These are phyloP conservation scores for Callospermophilus lateralis DNA, from an alignment of 2,113 vertebrate genomes.

Conservation along the genomic window DNA sequence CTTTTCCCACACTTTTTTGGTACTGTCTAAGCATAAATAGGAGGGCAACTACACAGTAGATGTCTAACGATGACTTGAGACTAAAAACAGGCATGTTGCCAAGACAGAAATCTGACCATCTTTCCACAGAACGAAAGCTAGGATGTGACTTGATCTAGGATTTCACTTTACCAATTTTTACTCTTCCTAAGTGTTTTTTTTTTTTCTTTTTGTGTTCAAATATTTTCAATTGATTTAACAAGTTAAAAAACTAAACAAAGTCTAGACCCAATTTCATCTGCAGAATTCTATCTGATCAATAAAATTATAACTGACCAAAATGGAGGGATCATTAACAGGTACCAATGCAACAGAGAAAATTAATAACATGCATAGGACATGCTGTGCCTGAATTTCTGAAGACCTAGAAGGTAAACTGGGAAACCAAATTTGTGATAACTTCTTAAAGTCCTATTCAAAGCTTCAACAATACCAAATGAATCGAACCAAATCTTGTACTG, in stretches of 20 bases:
- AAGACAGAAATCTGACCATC: not conserved
- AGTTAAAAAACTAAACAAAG: constrained; percentile 34
- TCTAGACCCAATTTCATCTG: constrained; percentile 23
- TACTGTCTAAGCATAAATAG: not conserved
- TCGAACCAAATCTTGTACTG: not conserved
- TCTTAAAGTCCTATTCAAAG: not conserved
- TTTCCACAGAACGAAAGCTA: not conserved
- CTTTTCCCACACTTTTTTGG: not conserved
- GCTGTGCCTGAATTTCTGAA: not conserved
- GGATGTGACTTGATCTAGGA: not conserved
- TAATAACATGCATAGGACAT: not conserved
- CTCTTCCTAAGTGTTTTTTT: not conserved
- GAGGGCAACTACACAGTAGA: not conserved
- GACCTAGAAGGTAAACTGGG: not conserved
- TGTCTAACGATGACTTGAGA: not conserved
- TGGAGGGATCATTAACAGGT: not conserved
- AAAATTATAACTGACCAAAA: not conserved
- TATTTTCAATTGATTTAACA: constrained; percentile 9
- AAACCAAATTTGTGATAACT: not conserved
- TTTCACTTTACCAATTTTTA: constrained; percentile 19
- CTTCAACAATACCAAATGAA: not conserved
- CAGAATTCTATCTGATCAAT: constrained; percentile 21
- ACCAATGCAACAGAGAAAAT: not conserved
- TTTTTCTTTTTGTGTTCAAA: not conserved
- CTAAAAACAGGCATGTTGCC: not conserved